Evolutionary conservation across 1,140 invertebrate species (phyloP), one percentile per base, ranked within the genome.

Genomic region (Drosophila repleta): DNA sequence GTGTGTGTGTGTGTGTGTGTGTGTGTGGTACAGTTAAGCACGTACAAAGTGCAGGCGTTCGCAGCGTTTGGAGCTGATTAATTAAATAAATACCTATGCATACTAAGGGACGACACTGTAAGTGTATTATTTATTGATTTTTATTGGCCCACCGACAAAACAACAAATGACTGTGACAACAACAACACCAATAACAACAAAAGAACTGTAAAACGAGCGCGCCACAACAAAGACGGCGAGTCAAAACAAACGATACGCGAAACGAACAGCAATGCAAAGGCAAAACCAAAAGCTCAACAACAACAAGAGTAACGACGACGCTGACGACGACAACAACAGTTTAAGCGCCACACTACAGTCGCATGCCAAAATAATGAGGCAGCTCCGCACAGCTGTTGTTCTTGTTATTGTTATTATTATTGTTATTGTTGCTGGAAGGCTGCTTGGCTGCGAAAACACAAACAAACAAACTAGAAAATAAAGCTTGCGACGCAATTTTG

Each of bases 91-190:
- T 48, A 48, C 6, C 17, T 17, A 17, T 3, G 3, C 46, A n/a
- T 29, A 8, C 2, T 35, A 18, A 15, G 21, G 57, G 57, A n/a
- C 48, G 21, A 66, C 73, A 80, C 73, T 69, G 52, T 75, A 82
- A 87, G 78, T 79, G 82, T 87, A 85, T 82, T 82, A 85, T 85
- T 85, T 85, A 85, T 85, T 85, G 82, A 85, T 85, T 85, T 85
- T 78, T 72, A 87, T 57, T 60, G 45, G 8, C 58, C 58, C 24
- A 73, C 26, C 32, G 39, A 35, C 8, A 58, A 24, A 43, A 24
- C n/a, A 24, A 29, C 6, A 29, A 29, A 69, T 79, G 63, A 84
- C 80, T 79, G 66, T 65, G 60, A 75, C 80, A 68, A 52, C 29
- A 55, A 29, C 20, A 29, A 20, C 43, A 74, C 72, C 80, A 68